Evolutionary conservation across 2,113 vertebrate genomes (phyloP), one percentile per base, ranked within the genome.

Genomic region (Plestiodon gilberti): DNA sequence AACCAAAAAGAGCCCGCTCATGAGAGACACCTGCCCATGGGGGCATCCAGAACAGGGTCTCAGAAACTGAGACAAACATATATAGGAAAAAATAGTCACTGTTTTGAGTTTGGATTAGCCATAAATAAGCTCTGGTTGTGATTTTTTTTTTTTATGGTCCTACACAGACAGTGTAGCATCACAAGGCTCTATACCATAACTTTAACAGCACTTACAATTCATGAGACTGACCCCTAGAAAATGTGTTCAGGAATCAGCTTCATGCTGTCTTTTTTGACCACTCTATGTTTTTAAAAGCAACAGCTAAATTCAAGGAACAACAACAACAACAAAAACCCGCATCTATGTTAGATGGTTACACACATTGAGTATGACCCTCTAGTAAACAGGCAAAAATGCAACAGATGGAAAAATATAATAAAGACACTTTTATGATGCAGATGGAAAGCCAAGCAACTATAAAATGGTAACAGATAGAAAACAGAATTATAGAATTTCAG

Each of bases 401-500:
- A 84, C 89, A 94, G 93, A 91, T 92, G 92, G 91, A 80, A 89
- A 93, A 89, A 91, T 82, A 92, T 40, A 89, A 80, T 85, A 91
- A 93, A 93, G 82, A 80, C 78, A 83, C 89, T 92, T 87, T 93
- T 92, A 91, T 90, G 83, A 81, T 87, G 84, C 65, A 79, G 52
- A 10, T 15, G 87, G 88, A 62, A 89, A 93, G 87, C 89, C 92
- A 93, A 94, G 87, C 89, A 91, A 82, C 71, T 89, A 87, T 93
- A 78, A 93, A 93, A 90, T 77, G 81, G 67, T 70, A 88, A 67
- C 71, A 86, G 86, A 90, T 48, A 92, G 89, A 88, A 91, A 93
- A 88, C 28, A 85, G 71, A 78, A 89, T 87, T 82, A 57, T 23
- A 23, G 78, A 71, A 70, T 59, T 40, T 33, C 15, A 25, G 62